These are phyloP conservation scores for Chamaea fasciata DNA, from an alignment of 2,113 vertebrate species.

Conservation along the genomic window DNA sequence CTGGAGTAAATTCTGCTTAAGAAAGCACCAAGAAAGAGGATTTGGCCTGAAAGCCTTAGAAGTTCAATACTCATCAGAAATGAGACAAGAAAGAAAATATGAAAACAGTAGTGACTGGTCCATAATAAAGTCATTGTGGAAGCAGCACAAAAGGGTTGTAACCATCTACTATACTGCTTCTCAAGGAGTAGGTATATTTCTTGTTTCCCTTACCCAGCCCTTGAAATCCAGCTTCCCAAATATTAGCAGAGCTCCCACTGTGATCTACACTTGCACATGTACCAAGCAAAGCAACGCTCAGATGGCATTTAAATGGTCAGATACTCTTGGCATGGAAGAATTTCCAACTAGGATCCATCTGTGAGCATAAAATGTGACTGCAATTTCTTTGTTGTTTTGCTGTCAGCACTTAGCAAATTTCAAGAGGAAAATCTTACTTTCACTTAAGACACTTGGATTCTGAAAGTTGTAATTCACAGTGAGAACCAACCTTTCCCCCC, in stretches of 20 bases:
- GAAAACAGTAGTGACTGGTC: background rate
- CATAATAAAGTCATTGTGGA: background rate
- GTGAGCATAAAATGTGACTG: background rate
- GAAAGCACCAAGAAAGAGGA: background rate
- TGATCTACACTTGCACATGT: background rate
- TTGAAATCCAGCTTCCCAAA: background rate
- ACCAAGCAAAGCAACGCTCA: background rate
- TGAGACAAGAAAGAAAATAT: background rate
- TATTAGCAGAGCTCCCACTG: background rate
- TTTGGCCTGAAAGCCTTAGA: background rate
- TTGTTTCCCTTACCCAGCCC: background rate
- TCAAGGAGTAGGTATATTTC: background rate
- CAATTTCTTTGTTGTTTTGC: background rate
- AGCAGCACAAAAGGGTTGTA: background rate
- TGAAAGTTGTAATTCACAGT: background rate
- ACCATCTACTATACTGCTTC: background rate
- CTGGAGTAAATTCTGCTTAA: background rate
- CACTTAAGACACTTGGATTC: background rate
- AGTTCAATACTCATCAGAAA: background rate
- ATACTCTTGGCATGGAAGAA: background rate
- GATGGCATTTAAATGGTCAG: background rate
- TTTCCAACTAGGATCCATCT: slow-evolving; percentile 14
- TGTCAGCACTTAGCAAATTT: background rate
- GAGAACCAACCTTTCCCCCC: background rate
- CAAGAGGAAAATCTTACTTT: background rate